Evolutionary conservation across 2,888 invertebrate genomes (phyloP), one percentile per base, ranked within the genome.

Genomic region (Heliothis peltigera): DNA sequence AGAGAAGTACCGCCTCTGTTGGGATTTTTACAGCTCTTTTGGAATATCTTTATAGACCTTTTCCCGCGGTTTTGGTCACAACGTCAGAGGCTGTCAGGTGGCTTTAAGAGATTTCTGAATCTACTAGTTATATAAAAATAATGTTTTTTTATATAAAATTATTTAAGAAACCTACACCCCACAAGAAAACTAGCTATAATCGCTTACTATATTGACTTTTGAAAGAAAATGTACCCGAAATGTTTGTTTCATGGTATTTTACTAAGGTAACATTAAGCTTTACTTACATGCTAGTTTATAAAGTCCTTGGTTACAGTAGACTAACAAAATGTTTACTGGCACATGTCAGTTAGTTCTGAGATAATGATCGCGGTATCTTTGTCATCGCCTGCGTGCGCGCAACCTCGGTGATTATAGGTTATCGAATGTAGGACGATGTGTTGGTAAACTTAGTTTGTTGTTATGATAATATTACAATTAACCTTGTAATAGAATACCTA

Each of bases 311-410:
- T 56, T 47, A 44, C 39, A 18, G 25, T 18, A 64, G 19, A 19
- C 46, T 25, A 48, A 39, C 55, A 46, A 39, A 51, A 54, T 65
- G 35, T 55, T 58, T 19, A 44, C 55, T 67, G 46, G 10, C 21
- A 32, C 21, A 18, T 58, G 64, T 69, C 58, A 68, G 52, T 21
- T 57, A 65, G 59, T 54, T 58, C 6, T 60, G 52, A 15, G 64
- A 64, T 75, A 76, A 72, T 72, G 49, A 65, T 70, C 51, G 62
- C 53, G 49, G 59, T 74, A 75, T 78, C 61, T 70, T 64, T 65
- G 56, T 63, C 70, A 61, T 65, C 49, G 49, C 58, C 49, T 55
- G 79, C 69, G 67, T 51, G 61, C 70, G 64, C 68, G 47, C 69
- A 67, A 75, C 66, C 53, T 62, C 55, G 18, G 47, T 65, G 69